Conservation (phyloP, 2,113 vertebrate species). For the Enhydra lutris region DNA sequence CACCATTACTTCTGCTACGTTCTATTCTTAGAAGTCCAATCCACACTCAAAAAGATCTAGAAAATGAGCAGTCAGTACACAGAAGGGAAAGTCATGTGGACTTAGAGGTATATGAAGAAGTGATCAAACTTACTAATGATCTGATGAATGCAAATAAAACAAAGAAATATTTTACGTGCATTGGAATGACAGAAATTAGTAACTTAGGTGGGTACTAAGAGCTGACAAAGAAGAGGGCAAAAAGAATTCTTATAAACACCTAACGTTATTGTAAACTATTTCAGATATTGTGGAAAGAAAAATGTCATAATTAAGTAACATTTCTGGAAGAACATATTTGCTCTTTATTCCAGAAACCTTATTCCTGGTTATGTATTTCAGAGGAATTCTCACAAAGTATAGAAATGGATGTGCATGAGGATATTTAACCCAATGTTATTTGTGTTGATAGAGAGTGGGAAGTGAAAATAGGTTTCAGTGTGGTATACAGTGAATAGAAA, state of each 20-base stretch:
- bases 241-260: not conserved
- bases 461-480: not conserved
- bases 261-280: not conserved
- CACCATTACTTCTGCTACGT: not conserved
- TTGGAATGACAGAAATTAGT: not conserved
- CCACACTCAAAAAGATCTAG: not conserved
- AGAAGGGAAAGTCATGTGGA: not conserved
- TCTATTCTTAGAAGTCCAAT: not conserved
- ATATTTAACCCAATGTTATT: not conserved
- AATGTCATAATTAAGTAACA: not conserved
- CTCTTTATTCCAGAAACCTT: not conserved
- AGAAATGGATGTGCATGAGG: not conserved
- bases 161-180: not conserved
- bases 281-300: not conserved
- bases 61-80: not conserved
- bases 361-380: not conserved
- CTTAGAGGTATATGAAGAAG: not conserved
- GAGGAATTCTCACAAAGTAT: not conserved
- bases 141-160: not conserved
- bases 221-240: not conserved
- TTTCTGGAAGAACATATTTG: not conserved
- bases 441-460: not conserved
- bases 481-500: not conserved
- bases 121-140: not conserved
- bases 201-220: not conserved